phyloP scores from a whole-genome alignment of 2,797 vertebrate genomes.

The Eupleurogrammus muticus region DNA sequence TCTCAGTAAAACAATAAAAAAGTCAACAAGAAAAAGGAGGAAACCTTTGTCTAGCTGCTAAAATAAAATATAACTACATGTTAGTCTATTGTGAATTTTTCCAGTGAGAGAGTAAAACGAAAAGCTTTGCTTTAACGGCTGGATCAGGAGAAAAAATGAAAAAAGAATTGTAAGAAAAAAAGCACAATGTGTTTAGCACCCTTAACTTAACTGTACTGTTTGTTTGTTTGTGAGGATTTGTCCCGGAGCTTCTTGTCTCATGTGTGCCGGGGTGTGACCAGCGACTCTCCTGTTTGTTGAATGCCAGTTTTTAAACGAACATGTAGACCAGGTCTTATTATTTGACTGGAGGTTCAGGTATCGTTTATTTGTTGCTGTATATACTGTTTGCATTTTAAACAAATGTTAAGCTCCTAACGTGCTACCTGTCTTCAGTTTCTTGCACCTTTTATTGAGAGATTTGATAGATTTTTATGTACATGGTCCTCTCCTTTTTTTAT shows the following conservation, averaged over 20 bases:
- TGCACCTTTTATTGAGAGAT: neutral
- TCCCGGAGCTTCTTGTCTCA: neutral
- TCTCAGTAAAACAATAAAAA: too few relatives aligned
- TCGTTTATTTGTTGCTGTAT: slow-evolving; percentile 13
- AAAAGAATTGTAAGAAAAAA: too few relatives aligned
- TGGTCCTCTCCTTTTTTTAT: slow-evolving; percentile 5
- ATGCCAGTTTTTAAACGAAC: neutral
- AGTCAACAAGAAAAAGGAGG: too few relatives aligned
- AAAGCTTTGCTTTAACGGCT: too few relatives aligned
- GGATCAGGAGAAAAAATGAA: too few relatives aligned
- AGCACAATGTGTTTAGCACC: too few relatives aligned
- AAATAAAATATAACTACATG: too few relatives aligned
- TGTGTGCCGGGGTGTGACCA: slow-evolving; percentile 88
- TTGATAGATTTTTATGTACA: slow-evolving; percentile 25
- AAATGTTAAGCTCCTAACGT: neutral
- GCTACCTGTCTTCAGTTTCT: neutral
- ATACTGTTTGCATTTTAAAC: neutral
- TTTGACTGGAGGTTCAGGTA: neutral
- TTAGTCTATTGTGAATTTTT: too few relatives aligned
- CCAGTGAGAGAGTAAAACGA: too few relatives aligned
- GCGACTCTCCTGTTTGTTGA: slow-evolving; percentile 87
- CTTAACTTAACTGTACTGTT: too few relatives aligned
- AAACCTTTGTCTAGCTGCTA: too few relatives aligned
- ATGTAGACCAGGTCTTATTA: neutral
- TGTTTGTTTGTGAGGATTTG: too few relatives aligned